Evolutionary conservation across 2,113 vertebrate genomes (phyloP).

Genomic region (Mirza zaza): DNA sequence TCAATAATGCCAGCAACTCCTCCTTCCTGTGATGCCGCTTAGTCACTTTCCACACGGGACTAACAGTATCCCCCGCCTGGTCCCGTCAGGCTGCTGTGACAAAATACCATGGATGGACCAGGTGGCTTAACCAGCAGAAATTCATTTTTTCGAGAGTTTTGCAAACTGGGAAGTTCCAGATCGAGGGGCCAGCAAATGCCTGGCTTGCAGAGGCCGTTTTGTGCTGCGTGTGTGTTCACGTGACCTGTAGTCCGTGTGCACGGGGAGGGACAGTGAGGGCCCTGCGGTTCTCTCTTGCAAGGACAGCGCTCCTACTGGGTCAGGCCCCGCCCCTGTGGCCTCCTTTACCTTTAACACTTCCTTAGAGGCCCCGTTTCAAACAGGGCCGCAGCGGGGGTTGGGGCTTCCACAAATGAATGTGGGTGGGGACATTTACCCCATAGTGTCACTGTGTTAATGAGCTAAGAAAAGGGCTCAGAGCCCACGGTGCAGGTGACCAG

Average conservation of each 20-base stretch:
- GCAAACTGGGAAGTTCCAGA: background rate
- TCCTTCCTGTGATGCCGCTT: background rate
- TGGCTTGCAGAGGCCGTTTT: accelerated
- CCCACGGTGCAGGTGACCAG: no score
- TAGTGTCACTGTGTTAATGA: background rate
- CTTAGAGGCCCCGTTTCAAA: background rate
- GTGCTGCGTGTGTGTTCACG: background rate
- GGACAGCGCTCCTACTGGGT: accelerated
- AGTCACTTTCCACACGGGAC: no score
- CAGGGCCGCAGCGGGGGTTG: no score
- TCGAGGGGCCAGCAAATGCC: background rate
- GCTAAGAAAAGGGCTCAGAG: background rate
- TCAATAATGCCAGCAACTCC: accelerated
- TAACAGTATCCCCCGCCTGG: accelerated
- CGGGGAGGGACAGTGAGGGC: accelerated
- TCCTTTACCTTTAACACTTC: background rate
- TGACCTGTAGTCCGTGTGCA: accelerated
- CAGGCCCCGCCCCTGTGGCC: background rate
- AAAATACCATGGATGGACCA: background rate
- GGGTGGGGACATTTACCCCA: no score
- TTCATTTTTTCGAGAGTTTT: background rate
- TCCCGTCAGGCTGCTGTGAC: background rate
- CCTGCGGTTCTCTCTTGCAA: background rate
- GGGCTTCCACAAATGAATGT: accelerated
- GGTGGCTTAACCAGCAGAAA: background rate